Evolutionary conservation across 2,888 invertebrate species (phyloP), one percentile per base, ranked within the genome.

Genomic region (Tupiocoris notatus): DNA sequence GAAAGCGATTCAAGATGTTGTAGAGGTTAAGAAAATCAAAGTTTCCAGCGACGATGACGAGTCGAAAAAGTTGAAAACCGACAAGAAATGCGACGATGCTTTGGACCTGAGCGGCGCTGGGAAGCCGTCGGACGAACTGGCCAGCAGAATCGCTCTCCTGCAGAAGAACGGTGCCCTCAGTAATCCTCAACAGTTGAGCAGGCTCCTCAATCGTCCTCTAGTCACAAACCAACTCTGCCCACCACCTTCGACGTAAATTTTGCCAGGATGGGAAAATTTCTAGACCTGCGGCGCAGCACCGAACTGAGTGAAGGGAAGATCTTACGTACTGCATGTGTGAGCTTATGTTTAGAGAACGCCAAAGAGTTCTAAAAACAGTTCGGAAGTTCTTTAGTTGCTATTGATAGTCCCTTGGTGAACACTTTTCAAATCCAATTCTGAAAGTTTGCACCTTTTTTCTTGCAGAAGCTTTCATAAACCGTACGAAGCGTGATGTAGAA

Each of bases 1-100:
- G 20, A 79, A 80, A 74, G 77, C 80, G 9, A 80, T 78, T 54
- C 79, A 80, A 24, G 80, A 79, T 16, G 79, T 79, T 1, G 57
- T 67, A 9, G 74, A 77, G 56, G 74, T 77, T 23, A 78, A 78
- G 54, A 80, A 79, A n/a, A 73, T 62, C 18, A 63, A 62, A 16
- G 9, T 63, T 9, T 68, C 76, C 9, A 77, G 77, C 1, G 79
- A 80, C 1, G 78, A 77, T 1, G 78, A 73, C 20, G 78, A 79
- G 17, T 23, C 61, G 20, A 79, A 79, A 25, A 75, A 66, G 57
- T 75, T 75, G 24, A 59, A 59, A 59, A 3, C 16, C 17, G 75
- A 67, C 21, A 64, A 64, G 20, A 75, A 75, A 66, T 18, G 22
- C 23, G 80, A 79, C 0, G 79, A 79, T n/a, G 78, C 74, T 9